Conservation (phyloP, 1,140 invertebrate genomes). For the Trichonephila clavipes region DNA sequence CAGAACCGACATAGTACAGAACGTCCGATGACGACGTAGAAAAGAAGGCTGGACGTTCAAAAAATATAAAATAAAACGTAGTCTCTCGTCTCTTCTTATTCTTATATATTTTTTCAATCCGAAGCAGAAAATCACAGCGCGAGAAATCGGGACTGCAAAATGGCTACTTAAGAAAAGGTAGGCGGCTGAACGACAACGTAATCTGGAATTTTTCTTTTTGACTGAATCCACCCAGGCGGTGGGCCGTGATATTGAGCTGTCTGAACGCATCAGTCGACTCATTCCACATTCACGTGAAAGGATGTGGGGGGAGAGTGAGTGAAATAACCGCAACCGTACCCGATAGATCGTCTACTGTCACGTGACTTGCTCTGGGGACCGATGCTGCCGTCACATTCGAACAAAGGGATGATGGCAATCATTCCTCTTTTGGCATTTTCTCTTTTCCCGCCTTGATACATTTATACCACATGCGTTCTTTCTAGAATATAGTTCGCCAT, state of each 20-base stretch:
- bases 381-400: constrained; percentile 35
- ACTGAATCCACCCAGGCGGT: not conserved
- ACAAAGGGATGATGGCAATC: constrained; percentile 58
- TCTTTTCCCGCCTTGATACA: constrained; percentile 13
- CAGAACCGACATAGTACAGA: not conserved
- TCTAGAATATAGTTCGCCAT: not conserved
- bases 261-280: constrained; percentile 57
- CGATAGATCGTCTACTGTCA: constrained; percentile 28
- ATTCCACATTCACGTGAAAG: constrained; percentile 58
- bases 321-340: constrained; percentile 47
- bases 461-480: constrained; percentile 42
- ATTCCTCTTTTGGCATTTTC: constrained; percentile 63
- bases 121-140: not conserved
- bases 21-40: not conserved
- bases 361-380: constrained; percentile 43
- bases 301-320: too few relatives aligned
- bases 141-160: constrained; percentile 40
- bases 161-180: not conserved
- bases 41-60: not conserved
- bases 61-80: constrained; percentile 4
- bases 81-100: not conserved
- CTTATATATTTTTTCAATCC: constrained; percentile 27
- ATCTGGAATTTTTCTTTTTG: constrained; percentile 33
- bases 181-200: constrained; percentile 14
- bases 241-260: constrained; percentile 65